Base-by-base conservation (phyloP, 1,140 invertebrate species). In the Ruditapes philippinarum region DNA sequence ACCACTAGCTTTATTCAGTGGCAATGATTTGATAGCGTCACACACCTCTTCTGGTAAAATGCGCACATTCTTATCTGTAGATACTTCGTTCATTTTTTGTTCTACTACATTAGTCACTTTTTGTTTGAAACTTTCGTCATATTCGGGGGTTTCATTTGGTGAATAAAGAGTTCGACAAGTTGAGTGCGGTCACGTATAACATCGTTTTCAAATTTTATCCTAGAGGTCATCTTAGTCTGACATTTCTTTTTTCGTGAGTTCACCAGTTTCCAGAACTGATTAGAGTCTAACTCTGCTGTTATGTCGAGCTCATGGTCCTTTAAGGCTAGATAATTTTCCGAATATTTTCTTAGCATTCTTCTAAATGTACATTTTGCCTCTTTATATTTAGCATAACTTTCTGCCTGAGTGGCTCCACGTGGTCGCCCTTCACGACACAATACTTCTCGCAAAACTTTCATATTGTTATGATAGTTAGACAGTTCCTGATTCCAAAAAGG, bases 231-330 rank as follows among this genome's bases (percentile, higher is more conserved):
- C 9, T 62, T 62, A 19, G n/a, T 28, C 25, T 28, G 57, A 28
- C 9, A n/a, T 9, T 62, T 62, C 28, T 28, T 62, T 19, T n/a
- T 19, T 57, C 31, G 9, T 3, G 62, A 70, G 19, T 73, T 73
- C 19, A 73, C 68, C 9, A 33, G 68, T 79, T 57, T 68, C 80
- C 57, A 82, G n/a, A 82, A 82, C 17, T 33, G 54, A 36, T 79
- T 22, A 14, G 42, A 57, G 33, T 54, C 76, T 25, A 78, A 22
- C 51, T 79, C 76, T 19, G 76, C 42, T 33, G 51, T 57, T n/a
- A n/a, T 19, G n/a, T 62, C 57, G n/a, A 62, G 19, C 28, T 62
- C 57, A 28, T 62, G 19, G n/a, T 62, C n/a, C n/a, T 28, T n/a
- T 19, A 62, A 28, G 9, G 5, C 5, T 25, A 28, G n/a, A 62